Evolutionary conservation across 2,888 invertebrate genomes (phyloP).

Genomic region (Thecophora atra): DNA sequence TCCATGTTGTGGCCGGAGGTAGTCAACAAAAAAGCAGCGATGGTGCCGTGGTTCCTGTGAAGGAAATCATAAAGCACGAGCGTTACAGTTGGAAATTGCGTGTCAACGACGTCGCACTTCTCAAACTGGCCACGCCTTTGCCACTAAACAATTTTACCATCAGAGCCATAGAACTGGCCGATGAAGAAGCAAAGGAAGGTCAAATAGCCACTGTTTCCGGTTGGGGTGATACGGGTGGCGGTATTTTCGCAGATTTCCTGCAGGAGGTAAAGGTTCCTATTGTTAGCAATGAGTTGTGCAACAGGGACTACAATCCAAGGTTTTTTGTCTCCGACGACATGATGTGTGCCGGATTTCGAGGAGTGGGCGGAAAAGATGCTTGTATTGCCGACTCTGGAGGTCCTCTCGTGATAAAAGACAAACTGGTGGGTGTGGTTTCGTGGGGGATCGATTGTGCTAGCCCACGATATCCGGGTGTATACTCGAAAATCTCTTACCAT

Average conservation of each 20-base stretch:
- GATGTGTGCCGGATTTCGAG: slow-evolving; percentile 50
- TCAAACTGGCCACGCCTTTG: slow-evolving; percentile 47
- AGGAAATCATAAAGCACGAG: too few species aligned
- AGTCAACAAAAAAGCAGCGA: too few species aligned
- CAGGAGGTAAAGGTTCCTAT: slow-evolving; percentile 53
- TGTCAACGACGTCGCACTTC: slow-evolving; percentile 69
- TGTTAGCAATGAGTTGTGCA: slow-evolving; percentile 49
- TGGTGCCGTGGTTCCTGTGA: too few species aligned
- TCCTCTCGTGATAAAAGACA: slow-evolving; percentile 50
- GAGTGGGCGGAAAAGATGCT: slow-evolving; percentile 49
- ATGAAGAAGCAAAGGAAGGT: slow-evolving; percentile 44
- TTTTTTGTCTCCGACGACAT: slow-evolving; percentile 39
- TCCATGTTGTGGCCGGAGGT: too few species aligned
- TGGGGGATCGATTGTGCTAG: slow-evolving; percentile 58
- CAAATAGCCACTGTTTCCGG: slow-evolving; percentile 50
- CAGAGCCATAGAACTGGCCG: slow-evolving; percentile 46
- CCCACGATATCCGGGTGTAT: slow-evolving; percentile 55
- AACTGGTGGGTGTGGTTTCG: slow-evolving; percentile 57
- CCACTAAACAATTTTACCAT: slow-evolving; percentile 47
- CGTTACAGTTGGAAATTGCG: too few species aligned
- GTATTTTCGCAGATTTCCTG: slow-evolving; percentile 47
- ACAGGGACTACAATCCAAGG: slow-evolving; percentile 45
- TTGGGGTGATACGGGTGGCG: slow-evolving; percentile 54
- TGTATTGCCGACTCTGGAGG: slow-evolving; percentile 59
- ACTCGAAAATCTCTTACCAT: slow-evolving; percentile 51